Percentiles rank a stretch among this genome's conserved stretches.
Evolutionary conservation across 2,113 vertebrate genomes (phyloP).

Genomic region (Turdus rufiventris): DNA sequence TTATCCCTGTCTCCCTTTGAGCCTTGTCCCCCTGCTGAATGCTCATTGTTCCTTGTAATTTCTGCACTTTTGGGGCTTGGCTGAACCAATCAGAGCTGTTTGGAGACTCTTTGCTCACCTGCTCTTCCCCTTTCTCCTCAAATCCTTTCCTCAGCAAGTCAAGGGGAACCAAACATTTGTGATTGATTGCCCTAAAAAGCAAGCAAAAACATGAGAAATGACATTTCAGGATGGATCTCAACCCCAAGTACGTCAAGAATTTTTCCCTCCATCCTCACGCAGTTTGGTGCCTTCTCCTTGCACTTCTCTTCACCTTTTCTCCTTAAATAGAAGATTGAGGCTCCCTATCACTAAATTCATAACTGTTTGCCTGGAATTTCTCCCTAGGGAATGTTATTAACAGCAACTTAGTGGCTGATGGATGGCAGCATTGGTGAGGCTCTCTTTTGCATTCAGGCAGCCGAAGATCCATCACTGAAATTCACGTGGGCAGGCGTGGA

Average conservation of each 20-base stretch:
- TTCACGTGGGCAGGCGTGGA: conserved; percentile 60
- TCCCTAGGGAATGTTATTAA: conserved; percentile 70
- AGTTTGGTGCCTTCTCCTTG: neutral
- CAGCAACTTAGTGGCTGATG: conserved; percentile 69
- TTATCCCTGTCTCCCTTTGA: neutral
- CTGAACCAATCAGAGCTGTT: fast-evolving
- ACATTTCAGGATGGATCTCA: neutral
- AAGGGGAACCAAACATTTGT: neutral
- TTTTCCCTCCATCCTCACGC: neutral
- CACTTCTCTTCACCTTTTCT: conserved; percentile 21
- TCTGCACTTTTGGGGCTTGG: neutral
- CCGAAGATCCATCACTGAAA: conserved; percentile 63
- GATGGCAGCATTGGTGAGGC: conserved; percentile 49
- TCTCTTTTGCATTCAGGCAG: conserved; percentile 65
- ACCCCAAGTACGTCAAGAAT: neutral
- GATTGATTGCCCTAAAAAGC: neutral
- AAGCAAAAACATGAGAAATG: neutral
- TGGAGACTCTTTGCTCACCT: neutral
- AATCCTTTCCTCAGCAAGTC: neutral
- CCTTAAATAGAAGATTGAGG: conserved; percentile 49
- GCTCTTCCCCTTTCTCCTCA: neutral
- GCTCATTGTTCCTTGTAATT: neutral
- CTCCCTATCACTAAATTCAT: conserved; percentile 54
- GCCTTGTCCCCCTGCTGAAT: neutral
- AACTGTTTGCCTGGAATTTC: conserved; percentile 66